Conservation (phyloP, 2,113 vertebrate genomes). For the Pedionomus torquatus region DNA sequence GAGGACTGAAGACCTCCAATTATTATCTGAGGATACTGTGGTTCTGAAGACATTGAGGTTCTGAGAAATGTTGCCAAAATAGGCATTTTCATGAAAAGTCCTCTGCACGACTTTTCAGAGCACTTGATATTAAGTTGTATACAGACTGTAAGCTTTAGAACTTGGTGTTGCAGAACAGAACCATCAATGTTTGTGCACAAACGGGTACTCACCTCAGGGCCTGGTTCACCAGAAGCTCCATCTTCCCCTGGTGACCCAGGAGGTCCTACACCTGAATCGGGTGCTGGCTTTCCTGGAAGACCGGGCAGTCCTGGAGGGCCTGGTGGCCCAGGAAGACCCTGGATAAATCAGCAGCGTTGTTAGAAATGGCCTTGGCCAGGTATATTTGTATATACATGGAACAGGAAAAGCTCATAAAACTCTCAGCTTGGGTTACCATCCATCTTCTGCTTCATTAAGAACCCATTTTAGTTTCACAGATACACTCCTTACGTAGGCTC, state of each 20-base stretch:
- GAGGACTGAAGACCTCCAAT: neutral
- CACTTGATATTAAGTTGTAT: neutral
- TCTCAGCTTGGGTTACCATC: neutral
- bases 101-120: neutral
- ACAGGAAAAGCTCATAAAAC: neutral
- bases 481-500: neutral
- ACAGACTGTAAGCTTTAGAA: neutral
- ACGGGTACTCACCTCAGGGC: constrained; percentile 79
- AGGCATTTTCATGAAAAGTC: neutral
- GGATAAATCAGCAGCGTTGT: constrained; percentile 15
- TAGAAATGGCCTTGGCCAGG: neutral
- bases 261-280: constrained; percentile 66
- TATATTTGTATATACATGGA: neutral
- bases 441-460: neutral
- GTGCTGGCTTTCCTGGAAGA: constrained; percentile 80
- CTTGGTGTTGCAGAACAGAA: neutral
- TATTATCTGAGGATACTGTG: neutral
- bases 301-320: constrained; percentile 79
- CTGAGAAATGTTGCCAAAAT: neutral
- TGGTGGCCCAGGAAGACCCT: constrained; percentile 85
- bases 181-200: neutral
- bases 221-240: constrained; percentile 80
- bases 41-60: neutral
- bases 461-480: neutral
- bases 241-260: constrained; percentile 81